Evolutionary conservation across 2,888 invertebrate species (phyloP).

Genomic region (Lithophane leautieri): DNA sequence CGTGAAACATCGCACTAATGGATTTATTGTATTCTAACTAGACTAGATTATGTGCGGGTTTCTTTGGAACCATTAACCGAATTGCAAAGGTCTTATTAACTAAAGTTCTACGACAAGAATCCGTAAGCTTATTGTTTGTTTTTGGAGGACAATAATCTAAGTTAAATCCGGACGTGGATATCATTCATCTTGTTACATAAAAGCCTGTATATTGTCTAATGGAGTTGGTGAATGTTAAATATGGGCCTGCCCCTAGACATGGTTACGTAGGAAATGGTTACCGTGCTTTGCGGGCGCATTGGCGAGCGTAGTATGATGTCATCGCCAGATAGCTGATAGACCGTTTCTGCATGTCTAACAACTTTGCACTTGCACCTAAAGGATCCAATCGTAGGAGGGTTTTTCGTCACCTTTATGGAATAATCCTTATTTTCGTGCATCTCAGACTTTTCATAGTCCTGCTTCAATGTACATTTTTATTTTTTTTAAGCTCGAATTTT

Average conservation of each 20-base stretch:
- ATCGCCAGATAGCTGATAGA: conserved; percentile 21
- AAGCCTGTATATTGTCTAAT: conserved; percentile 4
- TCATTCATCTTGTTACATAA: conserved; percentile 39
- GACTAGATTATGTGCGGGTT: conserved; percentile 28
- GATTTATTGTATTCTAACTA: conserved; percentile 52
- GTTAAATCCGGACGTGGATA: conserved; percentile 30
- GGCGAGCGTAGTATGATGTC: conserved; percentile 34
- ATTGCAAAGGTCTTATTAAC: conserved; percentile 21
- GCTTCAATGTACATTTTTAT: not conserved
- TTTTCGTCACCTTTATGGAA: not conserved
- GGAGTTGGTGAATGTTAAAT: conserved; percentile 36
- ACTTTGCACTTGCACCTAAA: not conserved
- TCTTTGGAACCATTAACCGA: conserved; percentile 18
- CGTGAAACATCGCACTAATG: conserved; percentile 46
- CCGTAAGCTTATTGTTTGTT: conserved; percentile 23
- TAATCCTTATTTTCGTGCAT: not conserved
- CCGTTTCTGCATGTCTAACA: not conserved
- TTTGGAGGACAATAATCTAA: conserved; percentile 18
- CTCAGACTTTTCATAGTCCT: not conserved
- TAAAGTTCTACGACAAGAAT: conserved; percentile 22
- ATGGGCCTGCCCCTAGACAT: conserved; percentile 3
- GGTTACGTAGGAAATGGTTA: conserved; percentile 21
- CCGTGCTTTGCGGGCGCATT: conserved; percentile 8
- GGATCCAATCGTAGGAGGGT: not conserved
- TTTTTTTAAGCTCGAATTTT: not conserved